phyloP scores from a whole-genome alignment of 2,113 vertebrate genomes.

The Macrotus californicus region DNA sequence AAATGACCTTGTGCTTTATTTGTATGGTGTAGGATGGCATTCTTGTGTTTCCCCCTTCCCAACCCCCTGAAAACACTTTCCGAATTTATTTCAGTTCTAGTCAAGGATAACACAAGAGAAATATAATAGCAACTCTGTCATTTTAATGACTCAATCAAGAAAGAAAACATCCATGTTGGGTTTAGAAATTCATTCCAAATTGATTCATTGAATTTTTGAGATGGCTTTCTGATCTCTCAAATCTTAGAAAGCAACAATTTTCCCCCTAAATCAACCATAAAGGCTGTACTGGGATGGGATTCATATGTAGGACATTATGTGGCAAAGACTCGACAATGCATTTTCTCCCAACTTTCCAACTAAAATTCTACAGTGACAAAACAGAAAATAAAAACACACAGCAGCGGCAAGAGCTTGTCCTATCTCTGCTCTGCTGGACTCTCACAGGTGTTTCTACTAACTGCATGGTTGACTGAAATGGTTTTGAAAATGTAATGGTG shows the following conservation, averaged over 20 bases:
- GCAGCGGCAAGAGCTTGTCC: background rate
- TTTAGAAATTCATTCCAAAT: conserved; percentile 15
- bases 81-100: conserved; percentile 39
- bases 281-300: background rate
- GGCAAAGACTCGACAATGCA: background rate
- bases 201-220: background rate
- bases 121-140: background rate
- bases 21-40: background rate
- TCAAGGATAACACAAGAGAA: conserved; percentile 17
- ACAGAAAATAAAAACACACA: background rate
- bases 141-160: conserved; percentile 4
- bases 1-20: conserved; percentile 54
- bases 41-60: conserved; percentile 44
- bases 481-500: background rate
- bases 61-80: conserved; percentile 34
- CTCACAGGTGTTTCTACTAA: background rate
- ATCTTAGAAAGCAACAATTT: background rate
- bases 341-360: background rate
- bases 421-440: background rate
- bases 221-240: background rate
- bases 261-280: background rate
- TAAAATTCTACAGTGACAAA: background rate
- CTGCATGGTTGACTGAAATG: background rate
- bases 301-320: background rate
- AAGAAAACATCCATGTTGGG: background rate